A percentile compares a stretch with the other conserved stretches of the same genome.
These are phyloP conservation scores for Tribolium madens DNA, from an alignment of 1,140 invertebrate species.

Conservation along the genomic window DNA sequence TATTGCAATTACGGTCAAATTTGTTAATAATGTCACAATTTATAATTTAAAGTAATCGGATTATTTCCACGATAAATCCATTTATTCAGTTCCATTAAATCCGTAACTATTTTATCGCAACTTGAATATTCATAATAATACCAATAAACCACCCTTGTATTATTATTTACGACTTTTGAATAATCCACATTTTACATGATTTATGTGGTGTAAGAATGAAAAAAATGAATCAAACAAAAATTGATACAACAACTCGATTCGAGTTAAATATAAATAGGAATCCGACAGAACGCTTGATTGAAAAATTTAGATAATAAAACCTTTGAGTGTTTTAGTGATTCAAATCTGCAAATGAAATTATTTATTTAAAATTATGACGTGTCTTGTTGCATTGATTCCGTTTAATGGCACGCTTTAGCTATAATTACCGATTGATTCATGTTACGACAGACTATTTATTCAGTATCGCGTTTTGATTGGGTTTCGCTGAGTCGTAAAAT, in stretches of 20 bases:
- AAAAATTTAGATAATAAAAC: neutral
- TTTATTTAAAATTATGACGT: neutral
- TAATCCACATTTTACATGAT: neutral
- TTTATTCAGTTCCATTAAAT: neutral
- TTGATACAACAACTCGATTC: neutral
- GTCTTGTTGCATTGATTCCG: neutral
- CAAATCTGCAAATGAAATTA: no score
- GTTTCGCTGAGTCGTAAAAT: neutral
- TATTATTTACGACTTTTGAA: neutral
- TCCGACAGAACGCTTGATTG: neutral
- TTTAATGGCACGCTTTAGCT: no score
- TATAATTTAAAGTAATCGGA: neutral
- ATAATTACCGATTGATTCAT: neutral
- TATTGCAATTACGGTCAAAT: neutral
- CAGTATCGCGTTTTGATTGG: neutral
- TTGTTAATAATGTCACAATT: neutral
- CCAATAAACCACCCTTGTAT: neutral
- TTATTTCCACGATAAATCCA: neutral
- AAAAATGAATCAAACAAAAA: neutral
- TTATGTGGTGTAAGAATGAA: neutral
- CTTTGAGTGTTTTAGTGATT: no score
- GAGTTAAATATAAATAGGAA: no score
- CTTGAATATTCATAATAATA: neutral
- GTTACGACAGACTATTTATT: neutral
- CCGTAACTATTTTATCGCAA: neutral